Base-by-base conservation (phyloP, 2,888 invertebrate genomes). In the Yponomeuta malinellus region DNA sequence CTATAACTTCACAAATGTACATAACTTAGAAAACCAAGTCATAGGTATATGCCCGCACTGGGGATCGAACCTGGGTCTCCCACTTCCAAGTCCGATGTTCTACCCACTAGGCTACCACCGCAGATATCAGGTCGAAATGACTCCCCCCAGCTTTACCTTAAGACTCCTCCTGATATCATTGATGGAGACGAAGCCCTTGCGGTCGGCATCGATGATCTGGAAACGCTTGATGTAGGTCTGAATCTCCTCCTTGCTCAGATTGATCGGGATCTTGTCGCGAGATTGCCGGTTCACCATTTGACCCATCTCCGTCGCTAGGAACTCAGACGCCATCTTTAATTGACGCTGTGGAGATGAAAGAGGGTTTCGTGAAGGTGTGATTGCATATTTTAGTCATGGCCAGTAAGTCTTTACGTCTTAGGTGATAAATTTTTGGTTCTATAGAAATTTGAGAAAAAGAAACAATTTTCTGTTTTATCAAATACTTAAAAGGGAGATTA, bases 151-250 rank as follows among this genome's bases (percentile, higher is more conserved):
- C 64, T 10, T 66, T 77, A 99, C 99, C 96, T 99, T 98, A 73
- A 99, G 95, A 85, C 98, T 97, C 82, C 97, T 94, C 76, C 99
- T 94, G 76, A 99, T 97, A 84, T 99, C 99, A 85, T 98, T 99
- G 79, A 99, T 97, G 37, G 99, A 99, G 73, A 99, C 98, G 88
- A 97, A 99, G 77, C 99, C 99, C 88, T 99, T 99, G 81, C 96
- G 95, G 82, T 99, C 99, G 79, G 95, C 96, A 92, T 99, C 99
- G 76, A 99, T 96, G 78, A 97, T 95, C 86, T 98, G 96, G 95
- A 99, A 99, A 72, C 99, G 94, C 82, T 98, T 98, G 79, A 98
- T 97, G 88, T 98, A 99, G 10, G 95, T 93, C 86, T 97, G 96
- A 78, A 99, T 97, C 92, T 99, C 99, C 73, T 98, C 97, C 86